Evolutionary conservation across 1,140 invertebrate species (phyloP), one percentile per base, ranked within the genome.

Genomic region (Panagrolaimus sp.): DNA sequence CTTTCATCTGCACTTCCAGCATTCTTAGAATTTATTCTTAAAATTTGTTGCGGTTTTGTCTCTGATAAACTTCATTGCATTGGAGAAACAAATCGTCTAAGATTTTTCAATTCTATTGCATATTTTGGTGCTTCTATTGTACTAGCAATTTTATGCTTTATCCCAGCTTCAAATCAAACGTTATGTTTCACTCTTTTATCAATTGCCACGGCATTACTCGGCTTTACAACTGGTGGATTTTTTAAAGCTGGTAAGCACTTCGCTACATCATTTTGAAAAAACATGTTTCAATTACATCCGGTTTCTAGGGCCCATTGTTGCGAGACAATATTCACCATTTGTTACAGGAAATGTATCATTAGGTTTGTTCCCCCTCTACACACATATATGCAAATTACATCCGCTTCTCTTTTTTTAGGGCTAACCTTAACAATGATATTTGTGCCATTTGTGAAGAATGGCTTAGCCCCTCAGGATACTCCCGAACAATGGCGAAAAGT

Each of bases 311-410:
- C 77, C 77, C 16, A 53, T 82, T 42, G 71, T 81, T 48, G 75
- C 78, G 5, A 83, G 78, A 47, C 79, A 81, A 48, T 81, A 81
- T 71, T 72, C 69, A 43, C 77, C 81, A 47, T 75, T 81, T 62
- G 79, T 81, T 14, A 83, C 78, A n/a, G 79, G 79, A 53, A 79
- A 82, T 42, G 67, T 81, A 47, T 79, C 79, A 31, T 67, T 81
- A n/a, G 77, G 72, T 72, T 5, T 9, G 9, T 20, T 42, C 7
- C 13, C 0, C 13, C 20, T 13, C 20, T 57, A 20, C 20, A 43
- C 7, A 5, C 9, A 67, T 16, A 31, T 61, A 23, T 27, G 38
- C 23, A 27, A 44, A 45, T 43, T 13, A 16, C 11, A 23, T 46
- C 7, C 5, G 43, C 11, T 42, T 67, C 1, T 7, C 31, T 38